Percentiles rank a stretch among this genome's conserved stretches.
These are phyloP conservation scores for Todiramphus saurophagus DNA, from an alignment of 2,113 vertebrate genomes.

Conservation along the genomic window DNA sequence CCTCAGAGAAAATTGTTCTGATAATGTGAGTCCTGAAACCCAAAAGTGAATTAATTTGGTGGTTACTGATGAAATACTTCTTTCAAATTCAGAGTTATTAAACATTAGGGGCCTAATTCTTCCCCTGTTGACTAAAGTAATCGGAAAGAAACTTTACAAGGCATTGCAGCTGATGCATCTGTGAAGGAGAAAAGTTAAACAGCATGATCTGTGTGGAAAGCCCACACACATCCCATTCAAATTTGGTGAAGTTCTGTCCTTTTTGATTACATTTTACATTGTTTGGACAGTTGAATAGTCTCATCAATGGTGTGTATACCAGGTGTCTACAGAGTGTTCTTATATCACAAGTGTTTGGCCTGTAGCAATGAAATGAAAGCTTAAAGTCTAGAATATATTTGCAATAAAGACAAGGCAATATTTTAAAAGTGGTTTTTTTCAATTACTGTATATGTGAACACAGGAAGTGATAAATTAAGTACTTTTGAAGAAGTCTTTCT, in stretches of 20 bases:
- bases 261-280: neutral
- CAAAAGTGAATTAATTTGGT: constrained; percentile 35
- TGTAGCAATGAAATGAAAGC: neutral
- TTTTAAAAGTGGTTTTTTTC: neutral
- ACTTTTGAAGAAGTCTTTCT: neutral
- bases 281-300: neutral
- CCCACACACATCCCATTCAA: neutral
- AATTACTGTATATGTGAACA: neutral
- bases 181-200: neutral
- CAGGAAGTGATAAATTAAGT: neutral
- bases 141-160: neutral
- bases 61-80: constrained; percentile 8
- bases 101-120: neutral
- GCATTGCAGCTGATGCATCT: neutral
- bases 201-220: neutral
- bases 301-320: neutral
- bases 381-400: neutral
- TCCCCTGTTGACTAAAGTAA: neutral
- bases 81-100: constrained; percentile 35
- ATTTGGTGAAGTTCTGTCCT: neutral
- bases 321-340: neutral
- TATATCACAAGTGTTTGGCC: neutral
- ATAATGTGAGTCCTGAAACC: neutral
- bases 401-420: neutral
- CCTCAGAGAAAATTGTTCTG: constrained; percentile 28